phyloP scores from a whole-genome alignment of 2,113 vertebrate species.

The Tetrax tetrax region DNA sequence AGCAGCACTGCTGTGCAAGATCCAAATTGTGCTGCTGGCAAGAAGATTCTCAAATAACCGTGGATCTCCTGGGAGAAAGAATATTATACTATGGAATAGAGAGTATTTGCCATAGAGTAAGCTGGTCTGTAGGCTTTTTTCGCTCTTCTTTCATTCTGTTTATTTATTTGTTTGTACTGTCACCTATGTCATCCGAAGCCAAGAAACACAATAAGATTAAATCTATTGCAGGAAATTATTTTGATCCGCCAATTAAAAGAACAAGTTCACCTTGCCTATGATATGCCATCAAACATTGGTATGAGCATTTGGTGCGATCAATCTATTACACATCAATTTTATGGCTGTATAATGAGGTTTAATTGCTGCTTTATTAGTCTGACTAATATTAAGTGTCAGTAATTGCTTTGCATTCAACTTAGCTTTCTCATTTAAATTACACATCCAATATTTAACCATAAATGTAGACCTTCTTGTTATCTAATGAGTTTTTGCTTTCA shows the following conservation, averaged over 20 bases:
- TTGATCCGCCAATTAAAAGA: constrained; percentile 42
- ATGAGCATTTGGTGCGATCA: constrained; percentile 75
- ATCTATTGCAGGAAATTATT: constrained; percentile 40
- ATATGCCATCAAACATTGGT: constrained; percentile 64
- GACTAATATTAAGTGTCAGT: constrained; percentile 81
- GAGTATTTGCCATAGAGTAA: constrained; percentile 22
- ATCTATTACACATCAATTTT: constrained; percentile 81
- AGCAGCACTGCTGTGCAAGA: constrained; percentile 23
- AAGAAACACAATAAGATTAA: constrained; percentile 42
- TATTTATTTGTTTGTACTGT: constrained; percentile 55
- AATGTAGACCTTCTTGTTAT: constrained; percentile 62
- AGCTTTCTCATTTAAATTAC: constrained; percentile 77
- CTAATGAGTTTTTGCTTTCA: constrained; percentile 57
- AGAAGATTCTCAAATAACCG: constrained; percentile 67
- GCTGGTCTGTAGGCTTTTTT: not conserved
- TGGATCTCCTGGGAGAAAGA: constrained; percentile 50
- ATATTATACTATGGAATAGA: constrained; percentile 49
- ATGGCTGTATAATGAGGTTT: constrained; percentile 82
- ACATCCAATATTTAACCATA: constrained; percentile 73
- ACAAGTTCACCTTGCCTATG: constrained; percentile 61
- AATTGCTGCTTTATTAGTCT: constrained; percentile 83
- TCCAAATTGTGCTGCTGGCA: constrained; percentile 64
- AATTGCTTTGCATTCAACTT: constrained; percentile 80
- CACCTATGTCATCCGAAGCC: constrained; percentile 14
- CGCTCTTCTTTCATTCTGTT: not conserved